Percentiles rank a stretch among this genome's conserved stretches.
phyloP scores from a whole-genome alignment of 2,888 invertebrate genomes.

The Augochlorella aurata region DNA sequence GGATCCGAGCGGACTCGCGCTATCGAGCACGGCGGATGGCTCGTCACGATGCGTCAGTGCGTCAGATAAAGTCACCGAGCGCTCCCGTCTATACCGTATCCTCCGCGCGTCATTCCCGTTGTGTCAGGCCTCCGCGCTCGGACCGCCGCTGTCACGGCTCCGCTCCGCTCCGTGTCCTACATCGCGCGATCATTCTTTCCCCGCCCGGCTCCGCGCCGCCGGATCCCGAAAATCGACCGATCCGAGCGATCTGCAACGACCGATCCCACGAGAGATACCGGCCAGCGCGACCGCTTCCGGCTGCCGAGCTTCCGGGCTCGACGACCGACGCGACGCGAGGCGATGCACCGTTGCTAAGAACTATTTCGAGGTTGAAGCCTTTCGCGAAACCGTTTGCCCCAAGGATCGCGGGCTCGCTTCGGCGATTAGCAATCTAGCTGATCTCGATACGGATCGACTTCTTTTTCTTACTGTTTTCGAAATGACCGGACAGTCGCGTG shows the following conservation, averaged over 20 bases:
- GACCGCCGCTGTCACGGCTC: conserved; percentile 29
- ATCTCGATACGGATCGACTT: not conserved
- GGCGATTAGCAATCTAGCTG: too few species aligned
- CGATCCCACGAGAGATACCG: not conserved
- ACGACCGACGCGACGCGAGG: not conserved
- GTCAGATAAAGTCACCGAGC: conserved; percentile 71
- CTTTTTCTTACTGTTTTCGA: not conserved
- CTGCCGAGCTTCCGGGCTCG: conserved; percentile 1
- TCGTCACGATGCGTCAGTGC: conserved; percentile 74
- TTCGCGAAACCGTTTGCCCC: too few species aligned
- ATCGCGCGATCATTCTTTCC: conserved; percentile 40
- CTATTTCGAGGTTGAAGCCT: too few species aligned
- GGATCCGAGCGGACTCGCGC: conserved; percentile 49
- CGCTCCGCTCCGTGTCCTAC: conserved; percentile 44
- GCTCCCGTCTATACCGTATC: conserved; percentile 51
- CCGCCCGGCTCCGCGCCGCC: not conserved
- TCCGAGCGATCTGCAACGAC: not conserved
- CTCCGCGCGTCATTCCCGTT: conserved; percentile 65
- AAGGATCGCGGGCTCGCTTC: too few species aligned
- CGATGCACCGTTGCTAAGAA: not conserved
- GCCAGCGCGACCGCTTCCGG: not conserved
- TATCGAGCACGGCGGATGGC: conserved; percentile 63
- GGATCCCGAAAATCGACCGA: conserved; percentile 47
- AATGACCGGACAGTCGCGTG: not conserved
- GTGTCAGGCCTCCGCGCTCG: conserved; percentile 53